Base-by-base conservation (phyloP, 2,888 invertebrate genomes). In the Lamellibrachia columna region DNA sequence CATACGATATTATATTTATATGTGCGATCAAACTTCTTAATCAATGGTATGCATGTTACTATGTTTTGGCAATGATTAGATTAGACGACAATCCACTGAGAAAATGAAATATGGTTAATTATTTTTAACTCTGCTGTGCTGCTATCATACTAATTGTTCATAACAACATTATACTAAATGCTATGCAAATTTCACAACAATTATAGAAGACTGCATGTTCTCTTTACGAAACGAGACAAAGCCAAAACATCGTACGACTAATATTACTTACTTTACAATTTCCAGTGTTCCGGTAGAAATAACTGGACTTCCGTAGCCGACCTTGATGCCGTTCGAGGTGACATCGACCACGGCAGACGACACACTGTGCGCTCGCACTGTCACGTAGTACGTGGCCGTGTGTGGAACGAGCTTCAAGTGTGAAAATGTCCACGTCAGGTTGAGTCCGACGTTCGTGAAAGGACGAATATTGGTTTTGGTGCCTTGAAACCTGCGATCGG, bases 401-500 rank as follows among this genome's bases (percentile, higher is more conserved):
- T 15, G 75, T 22, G 75, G 75, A 6, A 75, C 15, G 4, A 75
- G 75, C 75, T 75, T 75, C 15, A 75, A 15, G 75, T 75, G 15
- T 75, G 75, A 75, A 22, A 75, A 3, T 9, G 75, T 75, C 75
- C 75, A 75, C 15, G 75, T 75, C 22, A 15, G 15, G 15, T 75
- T 75, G 75, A 75, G 75, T 22, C 75, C 75, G 15, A 75, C 75
- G 75, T 75, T 75, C 4, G 75, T 75, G 75, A 75, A 75, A 15
- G 75, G 75, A 11, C 75, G 15, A 15, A 75, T 15, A 22, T 75
- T 75, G 75, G 75, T 75, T 75, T 22, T 75, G 15, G 75, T 75
- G 9, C 94, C 93, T 11, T 93, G 93, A 91, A 94, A 95, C 60
- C 95, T 93, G 92, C 95, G 93, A 92, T 95, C 95, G 28, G 94